Evolutionary conservation across 2,888 invertebrate species (phyloP), one percentile per base, ranked within the genome.

Genomic region (Hydrotaea diabolus): DNA sequence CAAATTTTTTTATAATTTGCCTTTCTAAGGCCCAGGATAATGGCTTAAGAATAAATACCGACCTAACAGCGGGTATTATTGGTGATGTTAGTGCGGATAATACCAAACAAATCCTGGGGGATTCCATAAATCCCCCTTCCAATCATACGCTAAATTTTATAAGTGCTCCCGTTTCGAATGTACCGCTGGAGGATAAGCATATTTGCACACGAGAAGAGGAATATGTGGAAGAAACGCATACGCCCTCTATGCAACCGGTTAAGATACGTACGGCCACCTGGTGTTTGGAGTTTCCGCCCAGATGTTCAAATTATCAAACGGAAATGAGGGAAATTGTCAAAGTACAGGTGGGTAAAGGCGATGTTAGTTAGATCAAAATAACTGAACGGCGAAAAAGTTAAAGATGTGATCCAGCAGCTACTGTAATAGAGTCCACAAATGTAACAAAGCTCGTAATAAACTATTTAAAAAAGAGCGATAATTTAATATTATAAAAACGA

Each of bases 221-320:
- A 87, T 96, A 95, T 92, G 94, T 94, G 83, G 94, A 92, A 85
- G 87, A 90, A 26, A 53, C 89, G 69, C 89, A 89, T 82, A 88
- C 89, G 74, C 92, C 92, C 19, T 88, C 89, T 57, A 88, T 90
- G 87, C 95, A 96, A 81, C 95, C 95, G 72, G 95, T 95, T 91
- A 93, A 94, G 3, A 94, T 96, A 71, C 94, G 96, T 85, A 95
- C 95, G 1, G 96, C 95, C 90, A 94, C 94, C 87, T 97, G 96
- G 96, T 97, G 97, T 89, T 92, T 96, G 89, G 94, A 95, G 84
- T 93, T 96, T 89, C 97, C 97, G 7, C 97, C 96, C n/a, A 93
- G 96, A 85, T 97, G 97, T 90, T 95, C 96, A 62, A 94, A 93
- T 89, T 96, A 95, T 91, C 95, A 93, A 89, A 95, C 94, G 13